Evolutionary conservation across 2,113 vertebrate genomes (phyloP), one percentile per base, ranked within the genome.

Genomic region (Tragulus kanchil): DNA sequence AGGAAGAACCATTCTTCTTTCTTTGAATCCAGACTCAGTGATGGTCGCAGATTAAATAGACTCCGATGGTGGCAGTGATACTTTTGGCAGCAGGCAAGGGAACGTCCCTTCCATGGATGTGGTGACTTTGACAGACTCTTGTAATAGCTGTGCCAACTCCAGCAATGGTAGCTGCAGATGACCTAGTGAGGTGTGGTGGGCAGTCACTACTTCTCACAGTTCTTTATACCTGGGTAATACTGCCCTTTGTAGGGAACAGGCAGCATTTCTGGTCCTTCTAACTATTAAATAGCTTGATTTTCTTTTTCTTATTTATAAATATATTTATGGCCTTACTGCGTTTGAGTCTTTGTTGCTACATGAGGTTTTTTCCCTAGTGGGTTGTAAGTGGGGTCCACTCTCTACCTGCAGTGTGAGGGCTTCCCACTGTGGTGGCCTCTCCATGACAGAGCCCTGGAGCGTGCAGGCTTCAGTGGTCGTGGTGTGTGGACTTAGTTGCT

Each of bases 141-240:
- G 0, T 0, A 64, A 7, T 6, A 48, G 3, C 5, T 45, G 7
- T 28, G 3, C 23, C 6, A 4, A 1, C 1, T 31, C 16, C 12
- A 61, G n/a, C 2, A 26, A 8, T 0, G 17, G 50, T 6, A 69
- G 17, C 14, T 42, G n/a, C 3, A 23, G 7, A 45, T 36, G 12
- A 83, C 8, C 6, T 31, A n/a, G 5, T 42, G 21, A 90, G 36
- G 9, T 3, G 0, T 6, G 14, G 50, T 69, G 28, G 28, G 5
- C 0, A 42, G 12, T 0, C 28, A 10, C 13, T 4, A 25, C 4
- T 42, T 77, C 45, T 45, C 21, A 26, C 36, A 10, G 6, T n/a
- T 82, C 10, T 90, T 89, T 69, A 13, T 59, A n/a, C 65, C 31
- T 25, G n/a, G 13, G 11, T 52, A 75, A 77, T 4, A 3, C 9